Conservation (phyloP, 2,113 vertebrate genomes). For the Nematolebias whitei region DNA sequence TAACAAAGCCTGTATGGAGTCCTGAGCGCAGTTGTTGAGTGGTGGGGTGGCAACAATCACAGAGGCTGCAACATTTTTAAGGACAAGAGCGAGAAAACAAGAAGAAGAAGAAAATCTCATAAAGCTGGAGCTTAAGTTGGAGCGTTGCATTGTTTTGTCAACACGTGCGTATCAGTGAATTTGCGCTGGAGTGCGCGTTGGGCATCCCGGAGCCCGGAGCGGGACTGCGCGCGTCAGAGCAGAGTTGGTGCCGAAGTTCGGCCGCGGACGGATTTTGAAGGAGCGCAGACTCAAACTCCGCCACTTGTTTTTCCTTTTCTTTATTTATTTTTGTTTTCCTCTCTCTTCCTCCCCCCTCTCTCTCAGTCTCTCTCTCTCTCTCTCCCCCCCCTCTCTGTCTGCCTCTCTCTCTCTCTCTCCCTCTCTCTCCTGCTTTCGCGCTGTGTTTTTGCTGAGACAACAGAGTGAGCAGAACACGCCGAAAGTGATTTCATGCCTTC, state of each 20-base stretch:
- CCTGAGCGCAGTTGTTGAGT: slow-evolving; percentile 47
- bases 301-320: slow-evolving; percentile 47
- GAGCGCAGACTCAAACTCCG: slow-evolving; percentile 67
- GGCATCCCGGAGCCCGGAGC: slow-evolving; percentile 53
- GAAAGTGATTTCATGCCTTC: slow-evolving; percentile 81
- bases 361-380: too few relatives aligned
- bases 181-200: slow-evolving; percentile 33
- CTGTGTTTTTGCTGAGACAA: slow-evolving; percentile 69
- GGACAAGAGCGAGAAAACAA: slow-evolving; percentile 25
- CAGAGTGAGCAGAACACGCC: slow-evolving; percentile 74
- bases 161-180: slow-evolving; percentile 64
- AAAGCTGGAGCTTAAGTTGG: slow-evolving; percentile 63
- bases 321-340: neutral
- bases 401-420: slow-evolving; percentile 4
- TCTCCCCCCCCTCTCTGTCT: too few relatives aligned
- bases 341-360: neutral
- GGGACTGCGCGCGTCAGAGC: slow-evolving; percentile 71
- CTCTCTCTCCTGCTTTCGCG: slow-evolving; percentile 33
- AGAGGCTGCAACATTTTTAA: slow-evolving; percentile 39
- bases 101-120: slow-evolving; percentile 6
- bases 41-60: neutral
- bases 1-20: slow-evolving; percentile 75
- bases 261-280: slow-evolving; percentile 75
- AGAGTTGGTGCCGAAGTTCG: slow-evolving; percentile 79
- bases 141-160: slow-evolving; percentile 56